Percentiles rank a stretch among this genome's conserved stretches.
Evolutionary conservation across 2,113 vertebrate genomes (phyloP).

Genomic region (Pteropus alecto): DNA sequence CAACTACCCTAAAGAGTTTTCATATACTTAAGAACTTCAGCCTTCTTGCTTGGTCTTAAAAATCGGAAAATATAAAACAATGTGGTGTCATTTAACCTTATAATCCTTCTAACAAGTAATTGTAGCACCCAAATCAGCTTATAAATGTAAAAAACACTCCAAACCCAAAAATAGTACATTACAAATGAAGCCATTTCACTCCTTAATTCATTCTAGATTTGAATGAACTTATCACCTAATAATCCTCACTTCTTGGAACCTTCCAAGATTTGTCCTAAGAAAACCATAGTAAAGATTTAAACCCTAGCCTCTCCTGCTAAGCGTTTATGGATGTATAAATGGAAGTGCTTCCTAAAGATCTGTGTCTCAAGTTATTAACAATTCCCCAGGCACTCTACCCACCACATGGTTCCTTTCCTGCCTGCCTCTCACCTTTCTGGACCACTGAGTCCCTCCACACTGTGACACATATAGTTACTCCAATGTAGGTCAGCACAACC

Average conservation of each 20-base stretch:
- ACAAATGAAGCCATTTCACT: background rate
- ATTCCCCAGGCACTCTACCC: background rate
- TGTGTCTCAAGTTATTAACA: background rate
- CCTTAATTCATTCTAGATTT: conserved; percentile 8
- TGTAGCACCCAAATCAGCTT: background rate
- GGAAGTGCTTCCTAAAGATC: background rate
- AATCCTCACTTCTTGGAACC: background rate
- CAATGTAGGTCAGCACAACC: background rate
- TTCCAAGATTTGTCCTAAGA: background rate
- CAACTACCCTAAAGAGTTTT: background rate
- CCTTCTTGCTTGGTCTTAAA: conserved; percentile 4
- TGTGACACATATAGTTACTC: background rate
- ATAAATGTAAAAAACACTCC: background rate
- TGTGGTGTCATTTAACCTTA: background rate
- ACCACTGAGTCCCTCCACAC: background rate
- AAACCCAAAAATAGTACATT: background rate
- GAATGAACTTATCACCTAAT: background rate
- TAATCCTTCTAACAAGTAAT: background rate
- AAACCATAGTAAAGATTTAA: background rate
- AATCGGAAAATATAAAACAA: background rate
- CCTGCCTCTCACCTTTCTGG: background rate
- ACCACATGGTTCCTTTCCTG: background rate
- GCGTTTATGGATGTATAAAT: background rate
- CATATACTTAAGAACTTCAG: background rate
- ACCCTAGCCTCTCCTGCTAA: background rate